Percentiles rank a stretch among this genome's conserved stretches.
Conservation (phyloP, 1,140 invertebrate genomes). For the Kradibia gibbosae region DNA sequence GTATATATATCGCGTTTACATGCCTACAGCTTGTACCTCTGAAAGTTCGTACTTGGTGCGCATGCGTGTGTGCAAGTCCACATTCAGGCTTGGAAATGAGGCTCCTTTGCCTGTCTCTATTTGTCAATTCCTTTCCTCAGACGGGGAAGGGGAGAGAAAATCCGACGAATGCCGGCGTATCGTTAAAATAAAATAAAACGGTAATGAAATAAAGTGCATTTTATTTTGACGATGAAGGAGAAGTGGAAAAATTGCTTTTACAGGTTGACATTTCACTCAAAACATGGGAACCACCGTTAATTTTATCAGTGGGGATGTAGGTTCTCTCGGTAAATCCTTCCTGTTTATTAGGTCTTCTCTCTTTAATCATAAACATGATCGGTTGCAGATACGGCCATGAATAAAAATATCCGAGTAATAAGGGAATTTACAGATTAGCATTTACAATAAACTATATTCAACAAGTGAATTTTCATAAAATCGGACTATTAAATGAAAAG, state of each 20-base stretch:
- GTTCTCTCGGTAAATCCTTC: conserved; percentile 1
- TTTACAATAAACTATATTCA: conserved; percentile 32
- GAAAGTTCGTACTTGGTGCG: neutral
- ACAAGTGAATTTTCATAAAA: neutral
- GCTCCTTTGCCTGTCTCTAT: too few species aligned
- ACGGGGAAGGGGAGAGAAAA: neutral
- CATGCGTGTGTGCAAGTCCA: neutral
- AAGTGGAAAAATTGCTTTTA: conserved; percentile 25
- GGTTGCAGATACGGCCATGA: neutral
- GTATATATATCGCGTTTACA: neutral
- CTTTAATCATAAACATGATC: conserved; percentile 28
- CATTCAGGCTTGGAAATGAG: conserved; percentile 5
- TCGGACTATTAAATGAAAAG: too few species aligned
- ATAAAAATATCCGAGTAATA: neutral
- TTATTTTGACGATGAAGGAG: neutral
- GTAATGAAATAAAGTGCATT: neutral
- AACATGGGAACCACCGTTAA: conserved; percentile 17
- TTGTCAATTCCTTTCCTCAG: neutral
- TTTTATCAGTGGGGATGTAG: conserved; percentile 18
- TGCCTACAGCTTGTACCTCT: neutral
- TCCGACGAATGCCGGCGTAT: conserved; percentile 5
- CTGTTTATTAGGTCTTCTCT: neutral
- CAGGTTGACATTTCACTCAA: conserved; percentile 32
- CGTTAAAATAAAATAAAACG: conserved; percentile 35
- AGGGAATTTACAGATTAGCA: conserved; percentile 25